Evolutionary conservation across 1,140 invertebrate genomes (phyloP), one percentile per base, ranked within the genome.

Genomic region (Vanessa atalanta): DNA sequence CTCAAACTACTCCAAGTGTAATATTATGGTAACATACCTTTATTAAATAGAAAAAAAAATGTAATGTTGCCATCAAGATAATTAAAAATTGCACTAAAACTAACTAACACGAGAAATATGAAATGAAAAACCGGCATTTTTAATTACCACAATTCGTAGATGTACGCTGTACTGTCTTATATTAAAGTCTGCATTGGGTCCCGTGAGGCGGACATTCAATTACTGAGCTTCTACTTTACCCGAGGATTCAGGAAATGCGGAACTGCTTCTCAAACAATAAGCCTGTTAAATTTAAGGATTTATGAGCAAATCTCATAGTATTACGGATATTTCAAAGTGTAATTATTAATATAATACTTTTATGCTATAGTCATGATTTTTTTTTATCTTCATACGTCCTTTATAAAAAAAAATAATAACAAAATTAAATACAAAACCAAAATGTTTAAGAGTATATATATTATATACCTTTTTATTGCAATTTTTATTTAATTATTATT

Each of bases 111-210:
- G 53, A 15, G 26, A 8, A 37, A 61, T 61, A 15, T 61, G 31
- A 61, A 31, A 61, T 37, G 31, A 6, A 15, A 15, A 31, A 16
- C 15, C 20, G 20, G 13, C 6, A 12, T 61, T 61, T 61, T 37
- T 61, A 61, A 31, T 61, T 61, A 61, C 23, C 23, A 61, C 57
- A 61, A 61, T 61, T 60, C 23, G 51, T 57, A 14, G 53, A 31
- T 61, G 57, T 61, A 26, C 31, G 3, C 31, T 14, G 37, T 57
- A 26, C 7, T 7, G 26, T 61, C 23, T 31, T 61, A 31, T 61
- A 61, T 31, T 61, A 37, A 31, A 61, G 57, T 37, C 57, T 61
- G 26, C 57, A 15, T 61, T 26, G 31, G 57, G 12, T 61, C 23
- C 57, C 26, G 57, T 15, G 57, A 37, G 57, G 26, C 57, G 13